A percentile compares a stretch with the other conserved stretches of the same genome.
phyloP scores from a whole-genome alignment of 2,113 vertebrate genomes.

The Bufo gargarizans region DNA sequence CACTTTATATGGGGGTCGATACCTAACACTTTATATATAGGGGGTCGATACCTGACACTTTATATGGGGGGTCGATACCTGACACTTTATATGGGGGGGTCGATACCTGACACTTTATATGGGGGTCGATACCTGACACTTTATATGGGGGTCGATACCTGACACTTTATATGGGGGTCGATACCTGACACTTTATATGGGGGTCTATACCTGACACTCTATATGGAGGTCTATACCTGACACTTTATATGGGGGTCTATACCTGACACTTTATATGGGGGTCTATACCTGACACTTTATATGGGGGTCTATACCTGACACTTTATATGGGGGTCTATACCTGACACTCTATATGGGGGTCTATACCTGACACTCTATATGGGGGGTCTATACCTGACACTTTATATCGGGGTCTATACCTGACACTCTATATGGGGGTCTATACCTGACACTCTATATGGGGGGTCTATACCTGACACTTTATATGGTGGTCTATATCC shows the following conservation, averaged over 20 bases:
- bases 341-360: not conserved
- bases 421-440: not conserved
- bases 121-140: too few species aligned
- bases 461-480: not conserved
- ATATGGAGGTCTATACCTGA: not conserved
- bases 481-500: not conserved
- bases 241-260: not conserved
- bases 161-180: too few species aligned
- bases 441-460: not conserved
- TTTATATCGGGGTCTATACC: not conserved
- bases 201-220: not conserved
- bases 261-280: not conserved
- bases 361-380: not conserved
- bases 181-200: not conserved
- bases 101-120: too few species aligned
- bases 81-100: too few species aligned
- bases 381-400: not conserved
- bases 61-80: too few species aligned
- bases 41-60: too few species aligned
- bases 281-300: not conserved
- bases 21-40: too few species aligned
- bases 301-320: not conserved
- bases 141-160: too few species aligned
- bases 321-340: too few species aligned
- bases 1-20: too few species aligned